These are phyloP conservation scores for Papilio protenor DNA, from an alignment of 2,888 invertebrate species.

Conservation along the genomic window DNA sequence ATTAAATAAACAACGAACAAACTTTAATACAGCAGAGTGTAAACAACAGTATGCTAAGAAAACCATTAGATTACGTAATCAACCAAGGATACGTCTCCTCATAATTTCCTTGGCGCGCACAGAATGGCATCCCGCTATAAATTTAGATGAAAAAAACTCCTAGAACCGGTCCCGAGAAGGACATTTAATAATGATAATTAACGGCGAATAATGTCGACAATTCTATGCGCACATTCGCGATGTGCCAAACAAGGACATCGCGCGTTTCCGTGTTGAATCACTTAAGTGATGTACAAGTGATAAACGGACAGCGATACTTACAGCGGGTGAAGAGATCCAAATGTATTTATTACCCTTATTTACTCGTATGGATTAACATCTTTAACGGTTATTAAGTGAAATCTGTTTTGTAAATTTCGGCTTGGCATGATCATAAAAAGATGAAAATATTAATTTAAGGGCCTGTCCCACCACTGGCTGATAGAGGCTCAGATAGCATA, in stretches of 20 bases:
- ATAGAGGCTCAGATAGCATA: no score
- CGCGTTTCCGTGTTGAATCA: constrained; percentile 81
- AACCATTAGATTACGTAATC: constrained; percentile 35
- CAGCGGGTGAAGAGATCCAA: background rate
- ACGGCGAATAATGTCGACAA: constrained; percentile 70
- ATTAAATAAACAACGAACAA: background rate
- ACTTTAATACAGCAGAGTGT: constrained; percentile 2
- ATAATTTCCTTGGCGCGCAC: constrained; percentile 47
- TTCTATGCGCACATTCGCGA: constrained; percentile 74
- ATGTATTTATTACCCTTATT: no score
- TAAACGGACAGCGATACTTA: constrained; percentile 46
- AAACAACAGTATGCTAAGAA: background rate
- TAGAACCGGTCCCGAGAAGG: constrained; percentile 60
- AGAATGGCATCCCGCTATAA: constrained; percentile 55
- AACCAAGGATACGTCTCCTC: constrained; percentile 41
- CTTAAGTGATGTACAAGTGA: constrained; percentile 54
- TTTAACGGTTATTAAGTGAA: no score
- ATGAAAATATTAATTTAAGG: no score
- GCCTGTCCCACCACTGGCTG: no score
- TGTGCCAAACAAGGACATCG: constrained; percentile 78
- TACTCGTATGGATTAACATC: no score
- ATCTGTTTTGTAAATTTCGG: no score
- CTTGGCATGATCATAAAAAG: no score
- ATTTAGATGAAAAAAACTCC: constrained; percentile 52
- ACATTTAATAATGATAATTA: constrained; percentile 75